Percentiles rank a stretch among this genome's conserved stretches.
Evolutionary conservation across 1,140 invertebrate species (phyloP).

Genomic region (Aethina tumida): DNA sequence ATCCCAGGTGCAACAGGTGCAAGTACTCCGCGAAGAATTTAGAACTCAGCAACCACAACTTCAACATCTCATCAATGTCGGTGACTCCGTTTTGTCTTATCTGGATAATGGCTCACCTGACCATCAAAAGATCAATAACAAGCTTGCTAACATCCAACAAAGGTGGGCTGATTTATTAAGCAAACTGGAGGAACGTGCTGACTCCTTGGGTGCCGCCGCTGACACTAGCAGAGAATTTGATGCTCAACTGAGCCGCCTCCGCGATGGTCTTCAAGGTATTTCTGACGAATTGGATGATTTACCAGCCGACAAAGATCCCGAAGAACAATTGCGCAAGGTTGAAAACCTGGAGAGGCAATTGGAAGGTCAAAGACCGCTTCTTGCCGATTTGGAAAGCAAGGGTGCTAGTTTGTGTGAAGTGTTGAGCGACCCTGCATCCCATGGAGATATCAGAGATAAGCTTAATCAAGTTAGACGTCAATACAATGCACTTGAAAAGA

Average conservation of each 20-base stretch:
- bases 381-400: conserved; percentile 80
- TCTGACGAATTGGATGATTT: conserved; percentile 79
- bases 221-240: conserved; percentile 87
- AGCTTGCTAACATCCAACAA: conserved; percentile 53
- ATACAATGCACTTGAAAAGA: conserved; percentile 77
- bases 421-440: conserved; percentile 80
- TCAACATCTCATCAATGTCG: conserved; percentile 73
- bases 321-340: conserved; percentile 77
- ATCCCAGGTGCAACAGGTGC: conserved; percentile 87
- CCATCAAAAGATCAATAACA: conserved; percentile 56
- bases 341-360: conserved; percentile 79
- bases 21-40: conserved; percentile 90
- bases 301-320: conserved; percentile 70
- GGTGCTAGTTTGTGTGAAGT: conserved; percentile 79
- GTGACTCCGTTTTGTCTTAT: conserved; percentile 61
- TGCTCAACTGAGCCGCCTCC: conserved; percentile 66
- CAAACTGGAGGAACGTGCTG: conserved; percentile 71
- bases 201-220: conserved; percentile 74
- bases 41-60: conserved; percentile 81
- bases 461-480: conserved; percentile 70
- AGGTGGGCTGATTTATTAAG: conserved; percentile 73
- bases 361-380: conserved; percentile 72
- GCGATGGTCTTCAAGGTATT: conserved; percentile 74
- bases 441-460: conserved; percentile 84
- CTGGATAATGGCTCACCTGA: conserved; percentile 63